phyloP scores from a whole-genome alignment of 2,888 invertebrate genomes.

The Cerastoderma edule region DNA sequence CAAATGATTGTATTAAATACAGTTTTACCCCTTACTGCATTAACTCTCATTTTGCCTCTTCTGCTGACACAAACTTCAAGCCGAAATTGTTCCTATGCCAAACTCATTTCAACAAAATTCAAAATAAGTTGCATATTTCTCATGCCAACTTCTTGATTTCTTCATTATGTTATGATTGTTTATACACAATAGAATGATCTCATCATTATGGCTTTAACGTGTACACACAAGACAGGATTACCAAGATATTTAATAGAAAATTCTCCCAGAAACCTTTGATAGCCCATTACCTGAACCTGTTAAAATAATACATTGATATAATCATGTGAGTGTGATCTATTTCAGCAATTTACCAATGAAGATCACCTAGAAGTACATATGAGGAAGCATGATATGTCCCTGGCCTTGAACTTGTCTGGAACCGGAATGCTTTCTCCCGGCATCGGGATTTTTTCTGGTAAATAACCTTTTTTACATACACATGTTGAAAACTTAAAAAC shows the following conservation, averaged over 20 bases:
- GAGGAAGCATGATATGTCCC: slow-evolving; percentile 93
- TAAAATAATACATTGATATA: neutral
- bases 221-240: neutral
- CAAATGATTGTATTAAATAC: too few species aligned
- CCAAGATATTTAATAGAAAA: neutral
- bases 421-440: slow-evolving; percentile 83
- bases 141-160: too few species aligned
- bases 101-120: too few species aligned
- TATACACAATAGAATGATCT: neutral
- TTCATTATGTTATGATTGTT: neutral
- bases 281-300: neutral
- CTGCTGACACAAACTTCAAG: too few species aligned
- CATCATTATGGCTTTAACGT: neutral
- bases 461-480: slow-evolving; percentile 69
- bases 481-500: too few species aligned
- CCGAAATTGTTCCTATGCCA: too few species aligned
- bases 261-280: neutral
- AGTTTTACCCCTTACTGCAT: too few species aligned
- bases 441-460: slow-evolving; percentile 85
- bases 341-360: slow-evolving; percentile 90
- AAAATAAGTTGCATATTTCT: too few species aligned
- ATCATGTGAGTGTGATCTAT: slow-evolving; percentile 13
- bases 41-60: too few species aligned
- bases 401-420: slow-evolving; percentile 86
- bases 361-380: slow-evolving; percentile 92